Conservation (phyloP, 2,113 vertebrate genomes). For the Sula dactylatra region DNA sequence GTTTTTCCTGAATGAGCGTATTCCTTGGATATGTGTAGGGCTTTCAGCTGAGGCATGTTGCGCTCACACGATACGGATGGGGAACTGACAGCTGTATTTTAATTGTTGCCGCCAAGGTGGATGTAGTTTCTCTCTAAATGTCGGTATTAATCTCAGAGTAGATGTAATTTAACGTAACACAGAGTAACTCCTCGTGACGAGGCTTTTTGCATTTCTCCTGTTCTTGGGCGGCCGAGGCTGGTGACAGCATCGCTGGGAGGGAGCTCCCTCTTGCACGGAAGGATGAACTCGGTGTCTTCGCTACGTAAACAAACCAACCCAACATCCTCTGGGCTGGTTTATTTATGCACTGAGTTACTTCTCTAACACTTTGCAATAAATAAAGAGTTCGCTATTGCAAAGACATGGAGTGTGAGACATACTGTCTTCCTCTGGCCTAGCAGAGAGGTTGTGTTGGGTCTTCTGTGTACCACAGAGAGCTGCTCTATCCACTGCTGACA, state of each 20-base stretch:
- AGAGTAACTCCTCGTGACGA: not conserved
- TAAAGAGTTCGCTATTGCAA: not conserved
- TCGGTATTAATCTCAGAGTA: not conserved
- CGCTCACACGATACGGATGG: fast-evolving
- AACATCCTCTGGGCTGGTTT: not conserved
- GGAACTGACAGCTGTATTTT: not conserved
- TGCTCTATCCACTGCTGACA: not conserved
- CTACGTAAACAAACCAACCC: not conserved
- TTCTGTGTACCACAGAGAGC: not conserved
- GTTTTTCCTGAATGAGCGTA: not conserved
- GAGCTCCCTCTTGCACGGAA: not conserved
- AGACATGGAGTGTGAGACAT: fast-evolving
- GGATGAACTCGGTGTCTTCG: not conserved
- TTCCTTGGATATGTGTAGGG: fast-evolving
- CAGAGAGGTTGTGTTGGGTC: not conserved
- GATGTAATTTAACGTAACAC: not conserved
- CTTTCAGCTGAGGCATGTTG: not conserved
- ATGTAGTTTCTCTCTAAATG: not conserved
- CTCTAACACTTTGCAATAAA: not conserved
- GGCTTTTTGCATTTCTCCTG: not conserved
- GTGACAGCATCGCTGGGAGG: fast-evolving
- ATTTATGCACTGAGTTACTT: not conserved
- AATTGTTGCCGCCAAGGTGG: not conserved
- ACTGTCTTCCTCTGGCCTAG: not conserved
- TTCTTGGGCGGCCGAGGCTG: not conserved